These are phyloP conservation scores for Drosophila dunni DNA, from an alignment of 1,140 invertebrate genomes.

Conservation along the genomic window DNA sequence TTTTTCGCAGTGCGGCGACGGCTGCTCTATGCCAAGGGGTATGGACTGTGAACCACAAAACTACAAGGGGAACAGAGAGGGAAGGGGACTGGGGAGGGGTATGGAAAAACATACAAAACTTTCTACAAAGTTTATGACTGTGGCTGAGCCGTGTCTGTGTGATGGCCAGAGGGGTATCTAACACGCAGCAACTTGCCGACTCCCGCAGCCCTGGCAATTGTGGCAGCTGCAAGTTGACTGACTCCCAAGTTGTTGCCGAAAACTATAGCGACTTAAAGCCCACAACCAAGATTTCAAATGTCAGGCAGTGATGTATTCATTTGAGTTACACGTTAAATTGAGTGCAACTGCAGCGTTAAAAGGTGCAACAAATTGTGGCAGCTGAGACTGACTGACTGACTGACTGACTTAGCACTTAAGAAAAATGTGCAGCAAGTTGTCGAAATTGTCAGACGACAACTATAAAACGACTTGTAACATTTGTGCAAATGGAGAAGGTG, in stretches of 20 bases:
- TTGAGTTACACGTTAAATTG: slow-evolving; percentile 67
- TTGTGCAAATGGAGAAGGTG: slow-evolving; percentile 14
- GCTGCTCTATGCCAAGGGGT: not conserved
- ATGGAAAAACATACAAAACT: slow-evolving; percentile 64
- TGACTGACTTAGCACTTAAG: not conserved
- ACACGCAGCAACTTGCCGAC: slow-evolving; percentile 20
- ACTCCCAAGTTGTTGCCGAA: slow-evolving; percentile 10
- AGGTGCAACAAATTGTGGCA: slow-evolving; percentile 42
- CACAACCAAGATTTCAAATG: slow-evolving; percentile 51
- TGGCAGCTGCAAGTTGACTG: slow-evolving; percentile 24
- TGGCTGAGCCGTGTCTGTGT: slow-evolving; percentile 8
- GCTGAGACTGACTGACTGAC: slow-evolving; percentile 5
- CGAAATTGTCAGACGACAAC: slow-evolving; percentile 2
- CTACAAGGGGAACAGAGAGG: too few species aligned
- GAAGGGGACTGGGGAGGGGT: not conserved
- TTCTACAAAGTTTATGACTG: slow-evolving; percentile 68
- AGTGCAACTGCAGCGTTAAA: slow-evolving; percentile 44
- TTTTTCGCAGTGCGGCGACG: slow-evolving; percentile 71
- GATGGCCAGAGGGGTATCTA: not conserved
- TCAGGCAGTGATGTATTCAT: slow-evolving; percentile 63
- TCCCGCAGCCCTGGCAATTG: not conserved
- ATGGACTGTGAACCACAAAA: too few species aligned
- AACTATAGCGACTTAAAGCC: not conserved
- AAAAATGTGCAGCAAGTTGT: slow-evolving; percentile 19
- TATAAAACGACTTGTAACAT: not conserved